A percentile compares a stretch with the other conserved stretches of the same genome.
Conservation (phyloP, 2,888 invertebrate genomes). For the Nephrocerus scutellatus region DNA sequence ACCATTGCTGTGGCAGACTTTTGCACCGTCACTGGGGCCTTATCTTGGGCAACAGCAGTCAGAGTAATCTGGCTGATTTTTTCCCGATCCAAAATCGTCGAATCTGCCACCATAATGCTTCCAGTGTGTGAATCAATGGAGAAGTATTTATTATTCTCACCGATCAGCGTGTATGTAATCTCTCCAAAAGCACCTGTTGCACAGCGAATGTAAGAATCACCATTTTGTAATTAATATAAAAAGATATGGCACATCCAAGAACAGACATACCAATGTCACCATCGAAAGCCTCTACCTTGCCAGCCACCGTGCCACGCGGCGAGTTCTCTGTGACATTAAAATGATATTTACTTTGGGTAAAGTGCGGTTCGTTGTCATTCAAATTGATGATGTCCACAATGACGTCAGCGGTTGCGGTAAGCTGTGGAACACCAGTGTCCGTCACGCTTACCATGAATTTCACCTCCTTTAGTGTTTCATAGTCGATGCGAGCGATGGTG, state of each 20-base stretch:
- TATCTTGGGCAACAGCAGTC: conserved; percentile 74
- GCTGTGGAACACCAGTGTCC: conserved; percentile 80
- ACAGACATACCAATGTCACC: conserved; percentile 61
- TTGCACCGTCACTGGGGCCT: conserved; percentile 62
- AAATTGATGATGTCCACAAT: conserved; percentile 71
- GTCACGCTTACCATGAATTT: conserved; percentile 75
- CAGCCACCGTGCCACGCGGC: conserved; percentile 62
- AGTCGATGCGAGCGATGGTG: conserved; percentile 72
- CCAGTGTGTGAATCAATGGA: conserved; percentile 65
- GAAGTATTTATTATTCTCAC: conserved; percentile 68
- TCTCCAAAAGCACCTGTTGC: conserved; percentile 61
- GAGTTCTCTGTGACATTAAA: conserved; percentile 71
- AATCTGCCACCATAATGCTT: conserved; percentile 65
- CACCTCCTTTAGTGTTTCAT: conserved; percentile 66
- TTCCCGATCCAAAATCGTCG: conserved; percentile 73
- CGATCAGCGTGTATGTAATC: conserved; percentile 69
- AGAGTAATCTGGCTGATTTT: conserved; percentile 61
- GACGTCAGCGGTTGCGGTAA: conserved; percentile 71
- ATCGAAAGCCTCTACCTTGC: conserved; percentile 69
- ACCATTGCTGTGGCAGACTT: conserved; percentile 70
- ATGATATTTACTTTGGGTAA: conserved; percentile 61
- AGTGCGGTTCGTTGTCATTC: conserved; percentile 81
- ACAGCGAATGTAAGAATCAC: conserved; percentile 2
- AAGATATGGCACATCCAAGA: not conserved
- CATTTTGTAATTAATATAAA: not conserved